These are phyloP conservation scores for Lepeophtheirus nordmannii DNA, from an alignment of 2,888 invertebrate genomes.

Conservation along the genomic window DNA sequence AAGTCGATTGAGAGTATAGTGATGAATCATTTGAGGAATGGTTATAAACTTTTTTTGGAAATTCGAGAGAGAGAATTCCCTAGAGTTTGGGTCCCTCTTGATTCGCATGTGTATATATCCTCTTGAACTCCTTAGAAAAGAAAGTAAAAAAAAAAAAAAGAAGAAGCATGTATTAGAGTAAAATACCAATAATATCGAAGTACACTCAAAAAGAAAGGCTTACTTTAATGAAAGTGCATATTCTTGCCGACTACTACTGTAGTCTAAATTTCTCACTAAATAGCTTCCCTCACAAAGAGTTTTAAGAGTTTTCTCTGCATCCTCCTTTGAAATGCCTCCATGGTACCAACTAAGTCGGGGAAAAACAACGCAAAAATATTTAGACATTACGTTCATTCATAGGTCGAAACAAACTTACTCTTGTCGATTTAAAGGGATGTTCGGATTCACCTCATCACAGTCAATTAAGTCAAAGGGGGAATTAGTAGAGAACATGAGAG, in stretches of 20 bases:
- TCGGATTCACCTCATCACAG: conserved; percentile 59
- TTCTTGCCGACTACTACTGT: conserved; percentile 72
- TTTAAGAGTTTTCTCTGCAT: conserved; percentile 73
- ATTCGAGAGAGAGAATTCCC: conserved; percentile 74
- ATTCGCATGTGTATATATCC: conserved; percentile 97
- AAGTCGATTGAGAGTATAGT: conserved; percentile 78
- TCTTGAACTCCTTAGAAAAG: conserved; percentile 59
- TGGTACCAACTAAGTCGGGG: conserved; percentile 61
- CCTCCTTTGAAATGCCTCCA: conserved; percentile 73
- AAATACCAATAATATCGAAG: too few species aligned
- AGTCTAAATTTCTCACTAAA: conserved; percentile 77
- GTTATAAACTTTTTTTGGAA: conserved; percentile 80
- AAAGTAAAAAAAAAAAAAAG: background rate
- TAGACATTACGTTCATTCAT: background rate
- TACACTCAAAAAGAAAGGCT: conserved; percentile 36
- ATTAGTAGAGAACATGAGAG: conserved; percentile 10
- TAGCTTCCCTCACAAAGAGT: conserved; percentile 78
- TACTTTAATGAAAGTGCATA: conserved; percentile 88
- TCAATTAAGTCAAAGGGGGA: conserved; percentile 2
- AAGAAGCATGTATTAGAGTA: background rate
- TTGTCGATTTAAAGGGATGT: conserved; percentile 68
- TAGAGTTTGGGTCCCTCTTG: conserved; percentile 53
- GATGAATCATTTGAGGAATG: conserved; percentile 86
- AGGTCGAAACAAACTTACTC: conserved; percentile 44
- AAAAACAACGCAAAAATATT: conserved; percentile 3